phyloP scores from a whole-genome alignment of 2,888 invertebrate genomes.

The Cheilosia vulpina region DNA sequence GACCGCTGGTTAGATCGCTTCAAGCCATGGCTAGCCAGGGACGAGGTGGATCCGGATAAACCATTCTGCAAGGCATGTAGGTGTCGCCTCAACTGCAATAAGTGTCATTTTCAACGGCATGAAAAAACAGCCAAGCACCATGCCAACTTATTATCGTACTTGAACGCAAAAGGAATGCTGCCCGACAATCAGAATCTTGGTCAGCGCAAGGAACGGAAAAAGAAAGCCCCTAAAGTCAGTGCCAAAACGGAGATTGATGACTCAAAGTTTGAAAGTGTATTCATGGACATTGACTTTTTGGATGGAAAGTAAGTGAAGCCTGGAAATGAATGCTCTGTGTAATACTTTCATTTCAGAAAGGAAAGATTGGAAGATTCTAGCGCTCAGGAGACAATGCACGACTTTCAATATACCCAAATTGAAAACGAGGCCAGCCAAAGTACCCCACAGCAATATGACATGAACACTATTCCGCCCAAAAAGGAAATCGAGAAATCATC shows the following conservation, averaged over 20 bases:
- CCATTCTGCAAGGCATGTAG: constrained; percentile 81
- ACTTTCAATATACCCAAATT: constrained; percentile 44
- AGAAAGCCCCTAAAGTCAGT: background rate
- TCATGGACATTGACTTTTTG: constrained; percentile 52
- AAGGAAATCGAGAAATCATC: constrained; percentile 6
- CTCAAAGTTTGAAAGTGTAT: constrained; percentile 69
- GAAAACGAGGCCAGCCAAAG: constrained; percentile 7
- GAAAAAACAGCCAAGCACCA: constrained; percentile 81
- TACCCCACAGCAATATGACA: constrained; percentile 44
- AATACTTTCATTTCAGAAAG: constrained; percentile 16
- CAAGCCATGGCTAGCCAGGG: constrained; percentile 80
- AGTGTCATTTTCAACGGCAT: constrained; percentile 81
- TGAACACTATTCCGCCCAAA: background rate
- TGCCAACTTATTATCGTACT: constrained; percentile 79
- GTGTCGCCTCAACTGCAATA: constrained; percentile 81
- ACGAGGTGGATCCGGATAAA: constrained; percentile 79
- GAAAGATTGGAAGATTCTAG: constrained; percentile 24
- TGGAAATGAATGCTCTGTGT: background rate
- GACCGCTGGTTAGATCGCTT: constrained; percentile 81
- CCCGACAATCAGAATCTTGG: constrained; percentile 49
- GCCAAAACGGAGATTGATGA: constrained; percentile 30
- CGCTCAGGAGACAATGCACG: constrained; percentile 50
- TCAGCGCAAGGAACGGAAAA: constrained; percentile 59
- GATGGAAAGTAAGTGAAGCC: constrained; percentile 45
- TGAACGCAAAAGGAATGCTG: constrained; percentile 37